These are phyloP conservation scores for Andrena haemorrhoa DNA, from an alignment of 2,888 invertebrate genomes.

Conservation along the genomic window DNA sequence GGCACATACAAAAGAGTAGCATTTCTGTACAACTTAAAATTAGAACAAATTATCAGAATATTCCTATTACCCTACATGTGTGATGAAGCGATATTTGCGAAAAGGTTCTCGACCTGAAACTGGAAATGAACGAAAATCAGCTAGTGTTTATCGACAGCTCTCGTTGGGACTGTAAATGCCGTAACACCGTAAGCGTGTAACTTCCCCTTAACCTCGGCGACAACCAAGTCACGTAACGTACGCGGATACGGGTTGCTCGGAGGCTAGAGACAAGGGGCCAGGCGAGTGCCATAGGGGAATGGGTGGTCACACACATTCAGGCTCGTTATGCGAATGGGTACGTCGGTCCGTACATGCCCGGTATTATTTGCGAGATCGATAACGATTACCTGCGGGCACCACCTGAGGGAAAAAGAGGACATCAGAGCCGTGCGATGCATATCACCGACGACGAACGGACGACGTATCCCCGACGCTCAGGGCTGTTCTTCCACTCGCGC, in stretches of 20 bases:
- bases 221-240: conserved; percentile 67
- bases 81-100: not conserved
- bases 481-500: conserved; percentile 19
- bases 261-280: conserved; percentile 43
- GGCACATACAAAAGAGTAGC: too few relatives aligned
- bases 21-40: too few relatives aligned
- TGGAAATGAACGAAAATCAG: not conserved
- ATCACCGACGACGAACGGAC: conserved; percentile 51
- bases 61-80: not conserved
- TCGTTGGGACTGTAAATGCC: conserved; percentile 26
- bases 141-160: conserved; percentile 22
- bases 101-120: not conserved
- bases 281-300: conserved; percentile 12
- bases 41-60: not conserved
- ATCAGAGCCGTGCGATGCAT: conserved; percentile 62
- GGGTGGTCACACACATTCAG: conserved; percentile 58
- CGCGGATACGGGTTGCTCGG: conserved; percentile 28
- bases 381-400: conserved; percentile 67
- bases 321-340: conserved; percentile 69
- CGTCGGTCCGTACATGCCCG: conserved; percentile 63
- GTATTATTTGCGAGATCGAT: conserved; percentile 75
- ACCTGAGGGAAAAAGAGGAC: conserved; percentile 49
- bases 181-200: conserved; percentile 55
- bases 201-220: conserved; percentile 56
- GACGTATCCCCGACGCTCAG: conserved; percentile 23